Conservation (phyloP, 1,140 invertebrate genomes). For the Anastrepha ludens region DNA sequence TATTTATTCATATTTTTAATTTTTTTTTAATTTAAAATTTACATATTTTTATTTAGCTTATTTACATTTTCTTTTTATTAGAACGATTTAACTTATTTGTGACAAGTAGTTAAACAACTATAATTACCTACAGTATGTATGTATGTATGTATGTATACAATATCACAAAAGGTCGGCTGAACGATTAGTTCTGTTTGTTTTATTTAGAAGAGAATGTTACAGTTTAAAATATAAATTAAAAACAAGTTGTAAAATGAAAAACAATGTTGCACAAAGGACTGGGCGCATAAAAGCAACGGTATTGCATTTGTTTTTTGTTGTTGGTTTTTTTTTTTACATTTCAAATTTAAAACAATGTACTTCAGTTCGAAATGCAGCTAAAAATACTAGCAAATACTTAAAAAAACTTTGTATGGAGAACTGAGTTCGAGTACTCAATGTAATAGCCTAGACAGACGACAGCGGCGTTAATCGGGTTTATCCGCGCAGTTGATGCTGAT, state of each 20-base stretch:
- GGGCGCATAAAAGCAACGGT: slow-evolving; percentile 39
- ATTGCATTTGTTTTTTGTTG: background rate
- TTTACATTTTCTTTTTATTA: background rate
- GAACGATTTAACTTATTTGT: slow-evolving; percentile 25
- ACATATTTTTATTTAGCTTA: background rate
- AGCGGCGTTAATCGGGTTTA: too few species aligned
- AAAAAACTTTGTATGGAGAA: background rate
- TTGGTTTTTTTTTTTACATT: background rate
- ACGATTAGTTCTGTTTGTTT: background rate
- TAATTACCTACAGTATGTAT: slow-evolving; percentile 11
- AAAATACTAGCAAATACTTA: background rate
- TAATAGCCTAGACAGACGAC: too few species aligned
- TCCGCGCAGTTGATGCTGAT: too few species aligned
- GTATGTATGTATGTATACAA: slow-evolving; percentile 22
- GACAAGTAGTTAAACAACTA: background rate
- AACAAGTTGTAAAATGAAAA: slow-evolving; percentile 27
- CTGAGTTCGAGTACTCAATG: background rate
- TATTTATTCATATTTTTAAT: background rate
- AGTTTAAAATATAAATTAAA: background rate
- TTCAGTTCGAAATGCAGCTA: background rate
- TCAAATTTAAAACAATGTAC: background rate
- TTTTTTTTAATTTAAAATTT: background rate
- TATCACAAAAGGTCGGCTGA: slow-evolving; percentile 26
- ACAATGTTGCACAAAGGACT: background rate
- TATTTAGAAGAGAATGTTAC: background rate